phyloP scores from a whole-genome alignment of 2,888 invertebrate genomes.

The Pegoplata infirma region DNA sequence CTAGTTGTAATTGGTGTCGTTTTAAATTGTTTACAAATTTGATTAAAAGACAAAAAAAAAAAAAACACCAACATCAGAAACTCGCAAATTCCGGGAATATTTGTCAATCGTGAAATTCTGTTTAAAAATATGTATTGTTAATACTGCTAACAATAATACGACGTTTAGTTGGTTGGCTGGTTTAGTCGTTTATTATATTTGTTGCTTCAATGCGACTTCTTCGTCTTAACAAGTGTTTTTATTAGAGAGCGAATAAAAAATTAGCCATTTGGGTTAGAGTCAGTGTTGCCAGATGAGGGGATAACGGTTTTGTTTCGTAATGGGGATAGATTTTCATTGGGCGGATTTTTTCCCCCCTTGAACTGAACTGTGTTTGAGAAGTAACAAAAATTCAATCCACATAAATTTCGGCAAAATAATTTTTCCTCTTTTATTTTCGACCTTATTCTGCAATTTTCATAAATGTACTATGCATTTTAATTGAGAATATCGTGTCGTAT shows the following conservation, averaged over 20 bases:
- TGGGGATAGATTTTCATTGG: too few relatives aligned
- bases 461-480: too few relatives aligned
- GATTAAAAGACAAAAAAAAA: conserved; percentile 6
- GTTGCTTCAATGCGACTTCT: background rate
- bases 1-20: conserved; percentile 17
- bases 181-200: conserved; percentile 6
- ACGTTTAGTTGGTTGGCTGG: conserved; percentile 17
- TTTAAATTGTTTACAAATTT: conserved; percentile 31
- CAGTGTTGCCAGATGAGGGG: too few relatives aligned
- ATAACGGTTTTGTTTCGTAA: too few relatives aligned
- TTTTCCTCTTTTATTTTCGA: too few relatives aligned
- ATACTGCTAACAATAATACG: conserved; percentile 21
- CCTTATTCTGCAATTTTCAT: too few relatives aligned
- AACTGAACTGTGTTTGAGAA: too few relatives aligned
- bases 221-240: conserved; percentile 10
- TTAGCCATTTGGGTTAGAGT: background rate
- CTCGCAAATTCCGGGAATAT: conserved; percentile 49
- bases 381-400: too few relatives aligned
- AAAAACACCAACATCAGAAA: conserved; percentile 42
- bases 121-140: conserved; percentile 47
- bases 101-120: conserved; percentile 51
- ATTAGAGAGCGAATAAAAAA: background rate
- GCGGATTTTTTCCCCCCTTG: too few relatives aligned
- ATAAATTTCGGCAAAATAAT: too few relatives aligned
- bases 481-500: too few relatives aligned